Evolutionary conservation across 92 coral and sea anemone species (phyloP).

Genomic region (Siderastrea siderea): DNA sequence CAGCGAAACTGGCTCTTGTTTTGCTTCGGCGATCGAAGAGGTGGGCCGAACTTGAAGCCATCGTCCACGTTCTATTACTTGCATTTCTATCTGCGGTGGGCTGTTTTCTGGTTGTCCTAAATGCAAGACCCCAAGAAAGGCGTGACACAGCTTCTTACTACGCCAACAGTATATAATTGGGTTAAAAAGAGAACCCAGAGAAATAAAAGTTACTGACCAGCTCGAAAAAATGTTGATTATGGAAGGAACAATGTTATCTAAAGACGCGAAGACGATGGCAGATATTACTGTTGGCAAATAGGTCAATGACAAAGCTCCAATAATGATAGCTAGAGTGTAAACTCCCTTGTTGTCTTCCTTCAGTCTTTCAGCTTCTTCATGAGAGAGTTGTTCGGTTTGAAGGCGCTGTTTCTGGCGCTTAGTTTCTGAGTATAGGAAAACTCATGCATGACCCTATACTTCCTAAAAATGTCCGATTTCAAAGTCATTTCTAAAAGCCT

Average conservation of each 20-base stretch:
- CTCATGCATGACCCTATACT: not conserved
- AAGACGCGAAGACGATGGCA: too few species aligned
- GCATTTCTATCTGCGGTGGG: not conserved
- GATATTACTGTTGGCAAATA: not conserved
- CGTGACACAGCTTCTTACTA: not conserved
- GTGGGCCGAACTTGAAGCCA: too few species aligned
- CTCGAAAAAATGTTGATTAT: too few species aligned
- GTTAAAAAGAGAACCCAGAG: not conserved
- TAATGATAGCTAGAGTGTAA: not conserved
- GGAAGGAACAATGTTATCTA: not conserved
- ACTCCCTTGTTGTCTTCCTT: constrained; percentile 14
- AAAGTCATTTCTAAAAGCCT: not conserved
- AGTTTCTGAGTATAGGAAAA: not conserved
- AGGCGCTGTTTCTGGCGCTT: constrained; percentile 1
- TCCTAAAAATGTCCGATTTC: too few species aligned
- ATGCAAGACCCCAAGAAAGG: not conserved
- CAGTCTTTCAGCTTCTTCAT: not conserved
- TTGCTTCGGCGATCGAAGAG: too few species aligned
- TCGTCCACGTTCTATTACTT: too few species aligned
- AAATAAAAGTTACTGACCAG: not conserved
- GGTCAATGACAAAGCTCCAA: not conserved
- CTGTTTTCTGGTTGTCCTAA: not conserved
- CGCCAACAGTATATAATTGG: constrained; percentile 6
- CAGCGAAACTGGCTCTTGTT: too few species aligned
- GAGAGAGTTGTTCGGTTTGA: not conserved